phyloP scores from a whole-genome alignment of 2,888 invertebrate species.

The Geophilus truncorum region DNA sequence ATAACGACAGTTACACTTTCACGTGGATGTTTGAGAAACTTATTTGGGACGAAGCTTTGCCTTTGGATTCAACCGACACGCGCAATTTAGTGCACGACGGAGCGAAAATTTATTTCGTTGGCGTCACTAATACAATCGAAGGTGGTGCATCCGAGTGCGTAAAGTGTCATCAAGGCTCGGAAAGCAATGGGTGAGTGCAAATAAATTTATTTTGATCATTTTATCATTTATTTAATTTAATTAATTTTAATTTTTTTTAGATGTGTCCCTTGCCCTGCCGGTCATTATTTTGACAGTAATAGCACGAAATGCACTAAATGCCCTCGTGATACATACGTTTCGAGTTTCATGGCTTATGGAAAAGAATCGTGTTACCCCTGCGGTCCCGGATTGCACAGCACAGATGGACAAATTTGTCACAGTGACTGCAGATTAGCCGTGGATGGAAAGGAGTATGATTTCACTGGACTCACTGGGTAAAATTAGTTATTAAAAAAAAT shows the following conservation, averaged over 20 bases:
- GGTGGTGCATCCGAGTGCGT: constrained; percentile 56
- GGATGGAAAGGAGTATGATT: constrained; percentile 44
- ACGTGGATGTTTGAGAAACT: constrained; percentile 53
- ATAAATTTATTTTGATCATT: constrained; percentile 37
- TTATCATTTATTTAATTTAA: neutral
- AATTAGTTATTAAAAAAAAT: neutral
- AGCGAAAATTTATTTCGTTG: constrained; percentile 54
- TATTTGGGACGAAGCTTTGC: constrained; percentile 36
- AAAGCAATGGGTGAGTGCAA: constrained; percentile 46
- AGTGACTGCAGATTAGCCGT: constrained; percentile 50
- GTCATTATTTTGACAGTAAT: constrained; percentile 51
- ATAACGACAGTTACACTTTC: constrained; percentile 50
- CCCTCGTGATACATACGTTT: constrained; percentile 47
- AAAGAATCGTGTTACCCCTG: constrained; percentile 51
- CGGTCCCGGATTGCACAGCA: constrained; percentile 51
- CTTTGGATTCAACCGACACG: constrained; percentile 10
- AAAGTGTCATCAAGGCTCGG: constrained; percentile 50
- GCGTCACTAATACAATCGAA: constrained; percentile 54
- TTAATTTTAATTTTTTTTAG: constrained; percentile 41
- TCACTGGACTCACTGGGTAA: constrained; percentile 48
- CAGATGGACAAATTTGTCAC: constrained; percentile 49
- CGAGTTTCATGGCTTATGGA: constrained; percentile 46
- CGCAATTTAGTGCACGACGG: constrained; percentile 45
- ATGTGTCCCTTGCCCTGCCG: constrained; percentile 55
- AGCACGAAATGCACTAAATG: constrained; percentile 51